Base-by-base conservation (phyloP, 2,113 vertebrate genomes). In the Zosterops lateralis region DNA sequence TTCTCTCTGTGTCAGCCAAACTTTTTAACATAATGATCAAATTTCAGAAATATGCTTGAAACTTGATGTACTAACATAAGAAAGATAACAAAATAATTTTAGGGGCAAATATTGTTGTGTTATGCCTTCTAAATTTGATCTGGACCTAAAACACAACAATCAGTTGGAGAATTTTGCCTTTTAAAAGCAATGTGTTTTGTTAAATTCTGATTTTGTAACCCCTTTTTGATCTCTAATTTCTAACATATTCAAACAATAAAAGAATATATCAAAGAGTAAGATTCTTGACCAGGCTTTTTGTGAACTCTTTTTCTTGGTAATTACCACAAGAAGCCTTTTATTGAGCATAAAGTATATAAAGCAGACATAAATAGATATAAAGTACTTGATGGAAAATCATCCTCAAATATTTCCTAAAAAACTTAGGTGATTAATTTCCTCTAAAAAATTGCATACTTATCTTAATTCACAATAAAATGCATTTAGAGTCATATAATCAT, bases 351-450 rank as follows among this genome's bases (percentile, higher is more conserved):
- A 36, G 32, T 17, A 31, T 31, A 24, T 53, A 26, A 62, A 53
- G 31, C 7, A 61, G 12, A 25, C 6, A 44, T 36, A 61, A 71
- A 71, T 34, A 34, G 9, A 34, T 61, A 31, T 24, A 62, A 83
- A 83, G 7, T 53, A 36, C 47, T 53, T 26, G 17, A 11, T 21
- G 10, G 10, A 62, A 83, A 32, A 53, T 26, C 11, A 21, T 53
- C 17, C 10, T 53, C 14, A 83, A 62, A 36, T 72, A 32, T 62
- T 71, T 83, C 53, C 25, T 62, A 36, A 53, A 61, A 44, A 45
- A 4, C 3, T 17, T 44, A 36, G 17, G 25, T 61, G 1, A 53
- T 36, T 53, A 0, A 7, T 83, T 62, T 62, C 6, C 25, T 25
- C 36, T 26, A 10, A 44, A 62, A 70, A 72, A 71, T 16, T 7